Conservation (phyloP, 2,888 invertebrate genomes). For the Shargacucullia verbasci region DNA sequence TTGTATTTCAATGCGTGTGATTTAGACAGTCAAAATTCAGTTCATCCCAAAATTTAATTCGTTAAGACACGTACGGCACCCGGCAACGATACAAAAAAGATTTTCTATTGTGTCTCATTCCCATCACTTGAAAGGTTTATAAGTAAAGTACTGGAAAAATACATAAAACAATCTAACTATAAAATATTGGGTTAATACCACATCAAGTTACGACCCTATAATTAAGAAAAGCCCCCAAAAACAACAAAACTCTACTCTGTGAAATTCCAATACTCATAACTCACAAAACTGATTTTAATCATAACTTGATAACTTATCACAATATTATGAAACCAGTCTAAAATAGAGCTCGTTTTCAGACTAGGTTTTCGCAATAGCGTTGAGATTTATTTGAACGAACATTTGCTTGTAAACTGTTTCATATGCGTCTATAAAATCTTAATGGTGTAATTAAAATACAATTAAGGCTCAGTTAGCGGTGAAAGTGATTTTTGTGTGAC, state of each 20-base stretch:
- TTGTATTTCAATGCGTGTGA: no score
- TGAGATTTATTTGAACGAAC: constrained; percentile 21
- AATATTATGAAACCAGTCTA: constrained; percentile 44
- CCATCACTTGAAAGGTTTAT: no score
- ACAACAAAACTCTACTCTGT: background rate
- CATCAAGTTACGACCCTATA: no score
- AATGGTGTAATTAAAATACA: constrained; percentile 38
- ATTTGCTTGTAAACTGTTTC: constrained; percentile 35
- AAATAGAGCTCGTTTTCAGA: constrained; percentile 19
- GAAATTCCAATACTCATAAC: constrained; percentile 10
- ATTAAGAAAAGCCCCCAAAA: background rate
- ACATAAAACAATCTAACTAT: no score
- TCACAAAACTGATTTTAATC: constrained; percentile 26
- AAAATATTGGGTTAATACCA: no score
- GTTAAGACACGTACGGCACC: no score
- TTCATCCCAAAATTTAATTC: no score
- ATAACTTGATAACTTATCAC: constrained; percentile 35
- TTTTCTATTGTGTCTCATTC: no score
- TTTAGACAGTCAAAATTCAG: no score
- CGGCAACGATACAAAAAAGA: no score
- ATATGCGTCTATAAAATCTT: constrained; percentile 40
- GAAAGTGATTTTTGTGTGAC: constrained; percentile 7
- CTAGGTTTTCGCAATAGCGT: constrained; percentile 26
- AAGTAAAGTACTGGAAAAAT: no score
- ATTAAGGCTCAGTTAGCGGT: constrained; percentile 19